Conservation (phyloP, 2,888 invertebrate genomes). For the Lasius fuliginosus region DNA sequence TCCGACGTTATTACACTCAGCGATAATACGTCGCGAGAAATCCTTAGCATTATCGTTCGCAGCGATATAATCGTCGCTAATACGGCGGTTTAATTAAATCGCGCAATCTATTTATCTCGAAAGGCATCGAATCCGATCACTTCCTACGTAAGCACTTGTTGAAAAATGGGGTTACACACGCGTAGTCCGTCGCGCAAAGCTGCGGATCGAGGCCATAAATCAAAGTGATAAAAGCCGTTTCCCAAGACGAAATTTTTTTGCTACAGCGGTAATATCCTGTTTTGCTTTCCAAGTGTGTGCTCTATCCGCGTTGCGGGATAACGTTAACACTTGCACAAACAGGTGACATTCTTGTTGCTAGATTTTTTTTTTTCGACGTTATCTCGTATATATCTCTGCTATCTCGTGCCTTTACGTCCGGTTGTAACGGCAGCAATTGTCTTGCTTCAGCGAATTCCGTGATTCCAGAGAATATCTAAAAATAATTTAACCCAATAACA, state of each 20-base stretch:
- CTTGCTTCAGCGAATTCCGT: slow-evolving; percentile 48
- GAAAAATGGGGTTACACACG: slow-evolving; percentile 45
- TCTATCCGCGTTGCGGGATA: slow-evolving; percentile 67
- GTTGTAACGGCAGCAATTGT: slow-evolving; percentile 58
- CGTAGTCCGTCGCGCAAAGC: slow-evolving; percentile 20
- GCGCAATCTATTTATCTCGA: slow-evolving; percentile 32
- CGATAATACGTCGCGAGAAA: slow-evolving; percentile 4
- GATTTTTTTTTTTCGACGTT: slow-evolving; percentile 55
- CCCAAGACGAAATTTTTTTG: slow-evolving; percentile 72
- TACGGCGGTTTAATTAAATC: slow-evolving; percentile 18
- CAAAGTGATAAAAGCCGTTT: slow-evolving; percentile 61
- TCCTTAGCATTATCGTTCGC: slow-evolving; percentile 16
- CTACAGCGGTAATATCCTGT: slow-evolving; percentile 71
- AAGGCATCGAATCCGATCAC: slow-evolving; percentile 19
- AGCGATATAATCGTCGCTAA: slow-evolving; percentile 6
- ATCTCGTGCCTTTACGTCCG: slow-evolving; percentile 67
- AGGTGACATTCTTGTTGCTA: slow-evolving; percentile 73
- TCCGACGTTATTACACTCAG: neutral
- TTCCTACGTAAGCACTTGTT: slow-evolving; percentile 14
- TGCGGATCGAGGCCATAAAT: slow-evolving; percentile 53
- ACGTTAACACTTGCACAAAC: slow-evolving; percentile 74
- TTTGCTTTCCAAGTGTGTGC: slow-evolving; percentile 69
- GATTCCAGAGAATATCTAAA: slow-evolving; percentile 52
- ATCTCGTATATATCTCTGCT: slow-evolving; percentile 73
- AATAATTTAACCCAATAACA: slow-evolving; percentile 55